These are phyloP conservation scores for Centropyge bicolor DNA, from an alignment of 2,797 vertebrate genomes.

Conservation along the genomic window DNA sequence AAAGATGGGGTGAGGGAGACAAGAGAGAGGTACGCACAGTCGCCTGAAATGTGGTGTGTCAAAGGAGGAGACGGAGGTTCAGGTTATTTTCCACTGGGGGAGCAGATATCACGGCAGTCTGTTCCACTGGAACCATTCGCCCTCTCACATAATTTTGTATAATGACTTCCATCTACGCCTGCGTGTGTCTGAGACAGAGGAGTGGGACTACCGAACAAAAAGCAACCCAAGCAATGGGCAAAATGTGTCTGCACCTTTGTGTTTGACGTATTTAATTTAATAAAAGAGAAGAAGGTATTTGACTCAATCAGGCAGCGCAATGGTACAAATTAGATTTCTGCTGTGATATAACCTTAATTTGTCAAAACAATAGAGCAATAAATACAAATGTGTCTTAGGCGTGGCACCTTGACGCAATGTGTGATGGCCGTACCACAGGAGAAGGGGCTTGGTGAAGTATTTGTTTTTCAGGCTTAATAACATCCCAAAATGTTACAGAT, in stretches of 20 bases:
- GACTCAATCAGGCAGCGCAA: conserved; percentile 6
- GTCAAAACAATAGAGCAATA: conserved; percentile 20
- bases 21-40: conserved; percentile 1
- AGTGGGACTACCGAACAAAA: neutral
- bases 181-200: neutral
- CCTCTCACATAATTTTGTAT: neutral
- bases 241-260: neutral
- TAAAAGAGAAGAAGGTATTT: conserved; percentile 21
- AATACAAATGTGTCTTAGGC: neutral
- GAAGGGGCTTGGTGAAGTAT: neutral
- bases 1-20: conserved; percentile 14
- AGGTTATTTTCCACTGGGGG: conserved; percentile 54
- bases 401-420: neutral
- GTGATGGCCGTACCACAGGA: neutral
- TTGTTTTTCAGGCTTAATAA: conserved; percentile 11
- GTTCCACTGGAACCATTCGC: conserved; percentile 20
- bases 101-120: conserved; percentile 15
- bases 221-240: neutral
- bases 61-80: conserved; percentile 32
- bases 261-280: conserved; percentile 3
- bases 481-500: neutral
- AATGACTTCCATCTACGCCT: neutral
- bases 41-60: conserved; percentile 40
- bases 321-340: conserved; percentile 8
- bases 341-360: conserved; percentile 22